Evolutionary conservation across 2,888 invertebrate genomes (phyloP).

Genomic region (Conus canariensis): DNA sequence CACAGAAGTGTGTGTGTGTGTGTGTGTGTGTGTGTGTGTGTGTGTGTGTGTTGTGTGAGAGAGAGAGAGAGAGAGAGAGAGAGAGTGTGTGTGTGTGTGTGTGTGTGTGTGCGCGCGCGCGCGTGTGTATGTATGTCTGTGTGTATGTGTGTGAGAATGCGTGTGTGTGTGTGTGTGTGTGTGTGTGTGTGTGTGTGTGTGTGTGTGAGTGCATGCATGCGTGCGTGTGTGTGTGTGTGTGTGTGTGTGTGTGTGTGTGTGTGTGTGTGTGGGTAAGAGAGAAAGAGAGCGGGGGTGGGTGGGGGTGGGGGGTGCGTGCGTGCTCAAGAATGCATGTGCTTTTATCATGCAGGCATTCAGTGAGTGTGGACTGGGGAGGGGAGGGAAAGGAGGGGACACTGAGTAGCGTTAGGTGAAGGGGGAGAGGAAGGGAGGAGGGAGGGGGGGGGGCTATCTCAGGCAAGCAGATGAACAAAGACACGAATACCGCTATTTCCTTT

Average conservation of each 20-base stretch:
- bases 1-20: neutral
- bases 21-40: constrained; percentile 6
- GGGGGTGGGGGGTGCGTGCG: too few species aligned
- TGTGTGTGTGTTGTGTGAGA: neutral
- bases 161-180: too few species aligned
- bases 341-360: neutral
- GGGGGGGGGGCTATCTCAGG: neutral
- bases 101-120: neutral
- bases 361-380: neutral
- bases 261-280: neutral
- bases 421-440: neutral
- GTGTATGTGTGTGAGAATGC: too few species aligned
- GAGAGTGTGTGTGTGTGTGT: neutral
- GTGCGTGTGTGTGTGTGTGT: neutral
- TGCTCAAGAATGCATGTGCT: too few species aligned
- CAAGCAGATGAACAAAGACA: neutral
- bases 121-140: too few species aligned
- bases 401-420: neutral
- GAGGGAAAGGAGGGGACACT: neutral
- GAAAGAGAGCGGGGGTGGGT: too few species aligned
- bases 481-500: neutral
- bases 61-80: neutral
- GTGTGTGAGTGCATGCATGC: too few species aligned
- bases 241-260: constrained; percentile 2
- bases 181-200: too few species aligned